Evolutionary conservation across 2,888 invertebrate species (phyloP), one percentile per base, ranked within the genome.

Genomic region (Portevinia maculata): DNA sequence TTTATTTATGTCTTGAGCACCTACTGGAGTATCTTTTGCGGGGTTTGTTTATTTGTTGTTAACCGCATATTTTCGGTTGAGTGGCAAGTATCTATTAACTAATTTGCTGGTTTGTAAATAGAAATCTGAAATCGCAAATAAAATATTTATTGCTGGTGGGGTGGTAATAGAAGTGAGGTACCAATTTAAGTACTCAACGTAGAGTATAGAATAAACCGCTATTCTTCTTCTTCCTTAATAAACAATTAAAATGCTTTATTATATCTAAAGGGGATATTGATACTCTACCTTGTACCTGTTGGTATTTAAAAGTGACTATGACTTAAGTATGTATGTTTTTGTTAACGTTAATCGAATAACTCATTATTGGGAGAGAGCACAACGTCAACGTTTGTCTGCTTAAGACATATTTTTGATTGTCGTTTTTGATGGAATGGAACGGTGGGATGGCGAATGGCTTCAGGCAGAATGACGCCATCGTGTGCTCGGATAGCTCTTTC

Each of bases 51-150:
- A 21, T 9, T 19, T 19, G 50, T 59, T 41, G 59, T 59, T 70
- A 70, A 59, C 50, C 39, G 50, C 50, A 59, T 70, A 39, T 50
- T 59, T 59, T 30, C 13, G 32, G 48, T 70, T 48, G 15, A 59
- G 30, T 50, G 59, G 59, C 59, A 41, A 59, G 39, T 59, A 59
- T 59, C 41, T 59, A 50, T 70, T 70, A 59, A 48, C 59, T 70
- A 70, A 59, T 37, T 39, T 70, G 59, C 39, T 59, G 59, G 30
- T 6, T 39, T 21, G 39, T 28, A 24, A 15, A 15, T 37, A 24
- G 44, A 67, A 24, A 57, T 69, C 13, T 11, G 15, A 32, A 41
- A 19, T 41, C 9, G 30, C 13, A 52, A 52, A 65, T 52, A 44
- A 53, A 13, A 1, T 34, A 39, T 50, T 24, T 28, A 24, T 21